Evolutionary conservation across 2,797 vertebrate species (phyloP).

Genomic region (Alca torda): DNA sequence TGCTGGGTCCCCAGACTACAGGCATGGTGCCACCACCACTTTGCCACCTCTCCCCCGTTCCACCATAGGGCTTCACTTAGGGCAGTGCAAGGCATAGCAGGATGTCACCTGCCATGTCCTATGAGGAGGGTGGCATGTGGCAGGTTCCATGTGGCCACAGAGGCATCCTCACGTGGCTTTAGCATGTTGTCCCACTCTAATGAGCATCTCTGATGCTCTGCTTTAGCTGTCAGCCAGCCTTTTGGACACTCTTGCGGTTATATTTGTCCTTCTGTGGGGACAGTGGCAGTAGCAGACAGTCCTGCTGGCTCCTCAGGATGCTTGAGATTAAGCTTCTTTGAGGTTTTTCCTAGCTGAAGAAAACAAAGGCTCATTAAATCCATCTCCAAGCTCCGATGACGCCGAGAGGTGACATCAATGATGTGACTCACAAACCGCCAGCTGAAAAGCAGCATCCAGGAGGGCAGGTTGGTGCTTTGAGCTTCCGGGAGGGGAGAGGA

Average conservation of each 20-base stretch:
- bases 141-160: neutral
- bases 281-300: neutral
- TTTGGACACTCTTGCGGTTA: neutral
- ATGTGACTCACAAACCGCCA: neutral
- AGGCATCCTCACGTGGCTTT: neutral
- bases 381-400: neutral
- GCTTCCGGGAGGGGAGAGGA: neutral
- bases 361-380: constrained; percentile 53
- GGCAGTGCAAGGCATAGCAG: neutral
- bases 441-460: neutral
- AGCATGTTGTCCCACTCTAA: neutral
- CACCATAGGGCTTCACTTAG: accelerated
- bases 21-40: neutral
- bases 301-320: neutral
- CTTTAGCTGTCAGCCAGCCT: neutral
- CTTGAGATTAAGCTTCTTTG: neutral
- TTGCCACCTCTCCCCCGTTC: neutral
- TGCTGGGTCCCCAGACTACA: accelerated
- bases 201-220: neutral
- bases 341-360: constrained; percentile 15
- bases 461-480: neutral
- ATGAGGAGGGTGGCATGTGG: neutral
- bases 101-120: neutral
- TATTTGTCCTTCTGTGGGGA: neutral
- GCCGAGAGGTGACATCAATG: neutral